Evolutionary conservation across 2,797 vertebrate genomes (phyloP).

Genomic region (Dermochelys coriacea): DNA sequence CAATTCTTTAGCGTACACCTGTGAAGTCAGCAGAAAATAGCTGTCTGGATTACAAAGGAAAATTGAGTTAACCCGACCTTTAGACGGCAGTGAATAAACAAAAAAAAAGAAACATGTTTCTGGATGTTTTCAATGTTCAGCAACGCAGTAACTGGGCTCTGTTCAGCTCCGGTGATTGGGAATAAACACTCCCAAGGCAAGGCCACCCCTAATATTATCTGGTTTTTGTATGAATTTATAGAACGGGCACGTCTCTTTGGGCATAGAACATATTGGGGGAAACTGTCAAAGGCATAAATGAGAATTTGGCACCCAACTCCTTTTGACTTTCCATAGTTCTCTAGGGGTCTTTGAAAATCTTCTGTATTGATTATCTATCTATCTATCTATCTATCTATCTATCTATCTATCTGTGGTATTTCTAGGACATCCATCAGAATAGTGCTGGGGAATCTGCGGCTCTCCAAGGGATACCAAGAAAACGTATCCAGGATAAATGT

Average conservation of each 20-base stretch:
- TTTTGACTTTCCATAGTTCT: neutral
- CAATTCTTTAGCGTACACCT: neutral
- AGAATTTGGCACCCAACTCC: neutral
- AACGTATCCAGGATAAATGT: neutral
- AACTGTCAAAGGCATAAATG: neutral
- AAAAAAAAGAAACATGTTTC: slow-evolving; percentile 36
- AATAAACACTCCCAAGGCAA: neutral
- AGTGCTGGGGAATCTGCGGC: neutral
- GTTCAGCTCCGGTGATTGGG: neutral
- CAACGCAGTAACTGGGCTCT: slow-evolving; percentile 31
- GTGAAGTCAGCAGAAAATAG: slow-evolving; percentile 60
- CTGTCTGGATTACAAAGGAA: slow-evolving; percentile 32
- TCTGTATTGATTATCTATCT: neutral
- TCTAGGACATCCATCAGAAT: neutral
- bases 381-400: neutral
- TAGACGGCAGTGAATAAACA: slow-evolving; percentile 45
- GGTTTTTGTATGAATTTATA: neutral
- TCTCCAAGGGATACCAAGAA: neutral
- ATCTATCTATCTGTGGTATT: neutral
- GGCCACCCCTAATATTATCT: neutral
- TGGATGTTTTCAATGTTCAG: slow-evolving; percentile 47
- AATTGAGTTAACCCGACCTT: slow-evolving; percentile 34
- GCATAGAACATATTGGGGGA: neutral
- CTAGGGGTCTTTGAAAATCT: neutral
- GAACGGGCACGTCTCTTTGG: neutral